phyloP scores from a whole-genome alignment of 92 coral and sea anemone genomes.

The Siderastrea siderea region DNA sequence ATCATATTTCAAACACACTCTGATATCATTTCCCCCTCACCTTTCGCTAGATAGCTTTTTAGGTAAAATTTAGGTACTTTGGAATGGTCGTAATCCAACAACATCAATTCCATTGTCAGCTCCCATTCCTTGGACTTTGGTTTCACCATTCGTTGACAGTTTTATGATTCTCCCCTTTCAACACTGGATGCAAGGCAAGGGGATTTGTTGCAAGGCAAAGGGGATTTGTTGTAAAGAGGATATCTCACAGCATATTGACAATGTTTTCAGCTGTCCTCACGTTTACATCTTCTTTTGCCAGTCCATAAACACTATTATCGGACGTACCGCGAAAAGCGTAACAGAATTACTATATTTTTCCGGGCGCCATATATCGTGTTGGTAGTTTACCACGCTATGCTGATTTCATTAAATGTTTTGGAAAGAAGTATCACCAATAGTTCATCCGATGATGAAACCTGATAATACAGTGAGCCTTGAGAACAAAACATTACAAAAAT shows the following conservation, averaged over 20 bases:
- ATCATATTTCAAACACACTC: background rate
- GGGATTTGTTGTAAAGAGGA: background rate
- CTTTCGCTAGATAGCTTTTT: background rate
- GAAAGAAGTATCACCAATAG: too few relatives aligned
- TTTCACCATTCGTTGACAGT: background rate
- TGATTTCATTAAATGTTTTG: too few relatives aligned
- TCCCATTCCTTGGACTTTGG: background rate
- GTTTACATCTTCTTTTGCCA: background rate
- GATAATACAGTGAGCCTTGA: too few relatives aligned
- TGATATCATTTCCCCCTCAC: background rate
- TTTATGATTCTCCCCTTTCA: background rate
- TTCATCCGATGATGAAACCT: too few relatives aligned
- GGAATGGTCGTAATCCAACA: conserved; percentile 28
- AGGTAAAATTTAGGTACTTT: conserved; percentile 9
- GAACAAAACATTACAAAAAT: too few relatives aligned
- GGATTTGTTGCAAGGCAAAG: background rate
- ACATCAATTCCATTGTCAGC: background rate
- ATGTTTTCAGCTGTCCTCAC: background rate
- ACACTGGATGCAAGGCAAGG: background rate
- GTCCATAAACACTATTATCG: background rate
- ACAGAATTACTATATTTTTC: too few relatives aligned
- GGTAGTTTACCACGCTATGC: too few relatives aligned
- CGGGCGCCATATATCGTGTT: too few relatives aligned
- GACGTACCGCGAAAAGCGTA: too few relatives aligned
- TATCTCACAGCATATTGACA: background rate